Base-by-base conservation (phyloP, 2,797 vertebrate genomes). In the Coregonus suidteri region DNA sequence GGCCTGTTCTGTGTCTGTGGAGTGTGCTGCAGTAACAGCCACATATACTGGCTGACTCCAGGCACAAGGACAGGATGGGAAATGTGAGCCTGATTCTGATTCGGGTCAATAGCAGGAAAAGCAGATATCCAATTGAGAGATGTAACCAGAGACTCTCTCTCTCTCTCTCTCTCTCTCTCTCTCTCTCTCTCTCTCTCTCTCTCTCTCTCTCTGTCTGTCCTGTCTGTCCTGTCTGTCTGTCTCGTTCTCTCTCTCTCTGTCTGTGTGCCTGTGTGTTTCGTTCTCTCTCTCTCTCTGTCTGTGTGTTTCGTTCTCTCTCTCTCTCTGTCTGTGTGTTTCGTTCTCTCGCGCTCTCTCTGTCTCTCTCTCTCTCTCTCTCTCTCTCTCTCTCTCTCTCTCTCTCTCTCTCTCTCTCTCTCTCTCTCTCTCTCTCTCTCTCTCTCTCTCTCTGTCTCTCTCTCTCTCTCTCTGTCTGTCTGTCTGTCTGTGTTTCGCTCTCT, bases 91-190 rank as follows among this genome's bases (percentile, higher is more conserved):
- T 71, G 82, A 47, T 83, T 86, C 75, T 86, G 54, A 47, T 84
- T 80, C 79, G 76, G 79, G 70, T 88, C 89, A 85, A 79, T 81
- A 75, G 79, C 77, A 87, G 90, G 86, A 86, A 88, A 88, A 76
- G 53, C 71, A 83, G 69, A 82, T 83, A 81, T 87, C 79, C 77
- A 83, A 84, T 53, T 37, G 54, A 80, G 47, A 56, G 65, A 74
- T 47, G 9, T 85, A 84, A 78, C 75, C 70, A n/a, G 73, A 79
- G 59, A 82, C 76, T 95, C 6, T 91, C 95, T 25, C 73, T 71
- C 67, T 56, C 30, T 11, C 72, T 80, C n/a, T n/a, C n/a, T n/a
- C n/a, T n/a, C n/a, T n/a, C 76, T 95, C 6, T 91, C 95, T 25
- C 73, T 71, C 67, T 56, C 30, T 11, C 76, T 95, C 6, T 91